Evolutionary conservation across 2,888 invertebrate species (phyloP).

Genomic region (Melieria picta): DNA sequence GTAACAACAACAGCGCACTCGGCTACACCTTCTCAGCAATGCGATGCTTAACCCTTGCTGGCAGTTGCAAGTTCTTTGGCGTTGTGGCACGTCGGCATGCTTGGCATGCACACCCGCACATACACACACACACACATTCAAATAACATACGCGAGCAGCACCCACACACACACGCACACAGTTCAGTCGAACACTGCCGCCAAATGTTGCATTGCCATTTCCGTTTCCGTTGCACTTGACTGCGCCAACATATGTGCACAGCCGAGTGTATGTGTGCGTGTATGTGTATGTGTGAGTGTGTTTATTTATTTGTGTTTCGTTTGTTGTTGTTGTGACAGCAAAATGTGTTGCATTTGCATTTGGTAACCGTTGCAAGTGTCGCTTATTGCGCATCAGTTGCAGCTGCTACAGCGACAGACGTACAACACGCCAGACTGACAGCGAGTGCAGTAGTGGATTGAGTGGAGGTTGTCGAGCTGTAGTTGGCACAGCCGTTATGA

Average conservation of each 20-base stretch:
- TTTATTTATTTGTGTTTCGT: not conserved
- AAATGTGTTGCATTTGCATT: slow-evolving; percentile 2
- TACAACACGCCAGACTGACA: not conserved
- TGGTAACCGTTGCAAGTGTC: slow-evolving; percentile 12
- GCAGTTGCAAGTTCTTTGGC: no score
- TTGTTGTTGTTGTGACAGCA: not conserved
- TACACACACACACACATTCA: no score
- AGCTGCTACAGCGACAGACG: not conserved
- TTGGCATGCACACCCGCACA: no score
- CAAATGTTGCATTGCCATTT: slow-evolving; percentile 28
- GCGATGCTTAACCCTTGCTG: not conserved
- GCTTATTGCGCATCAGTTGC: slow-evolving; percentile 18
- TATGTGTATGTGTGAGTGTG: slow-evolving; percentile 1
- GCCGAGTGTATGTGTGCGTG: not conserved
- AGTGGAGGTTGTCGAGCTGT: no score
- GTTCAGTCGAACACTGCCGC: not conserved
- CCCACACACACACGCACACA: no score
- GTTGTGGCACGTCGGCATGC: no score
- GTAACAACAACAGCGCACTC: not conserved
- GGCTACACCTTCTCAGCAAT: not conserved
- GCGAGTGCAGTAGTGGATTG: slow-evolving; percentile 6
- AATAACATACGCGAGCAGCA: no score
- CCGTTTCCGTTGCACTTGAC: slow-evolving; percentile 35
- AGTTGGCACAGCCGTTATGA: no score
- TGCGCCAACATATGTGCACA: slow-evolving; percentile 14